Evolutionary conservation across 2,797 vertebrate genomes (phyloP).

Genomic region (Diceros bicornis): DNA sequence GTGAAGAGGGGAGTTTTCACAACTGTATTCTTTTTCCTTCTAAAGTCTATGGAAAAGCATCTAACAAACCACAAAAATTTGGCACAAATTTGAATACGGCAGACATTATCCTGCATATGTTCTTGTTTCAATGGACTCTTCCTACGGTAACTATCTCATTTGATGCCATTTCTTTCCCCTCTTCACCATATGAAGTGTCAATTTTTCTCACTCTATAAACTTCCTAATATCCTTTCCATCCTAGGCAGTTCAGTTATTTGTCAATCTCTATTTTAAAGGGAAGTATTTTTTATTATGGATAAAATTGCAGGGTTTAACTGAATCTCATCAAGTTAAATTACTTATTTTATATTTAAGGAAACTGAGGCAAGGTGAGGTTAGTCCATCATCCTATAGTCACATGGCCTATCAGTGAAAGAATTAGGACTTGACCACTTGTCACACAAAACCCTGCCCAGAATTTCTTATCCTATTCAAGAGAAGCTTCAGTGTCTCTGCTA

Average conservation of each 20-base stretch:
- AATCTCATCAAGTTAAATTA: conserved; percentile 21
- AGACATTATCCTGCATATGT: conserved; percentile 78
- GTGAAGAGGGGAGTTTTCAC: conserved; percentile 84
- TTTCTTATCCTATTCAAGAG: background rate
- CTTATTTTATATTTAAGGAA: conserved; percentile 49
- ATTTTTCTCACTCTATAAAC: conserved; percentile 72
- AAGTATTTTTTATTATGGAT: conserved; percentile 8
- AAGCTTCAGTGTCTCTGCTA: background rate
- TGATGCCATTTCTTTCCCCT: conserved; percentile 66
- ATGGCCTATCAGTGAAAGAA: background rate
- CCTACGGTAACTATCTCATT: conserved; percentile 70
- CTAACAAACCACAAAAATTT: conserved; percentile 79
- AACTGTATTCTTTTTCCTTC: conserved; percentile 83
- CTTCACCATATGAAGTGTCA: background rate
- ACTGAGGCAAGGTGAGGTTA: background rate
- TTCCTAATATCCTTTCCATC: conserved; percentile 62
- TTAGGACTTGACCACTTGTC: background rate
- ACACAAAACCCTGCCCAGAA: background rate
- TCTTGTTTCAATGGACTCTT: conserved; percentile 75
- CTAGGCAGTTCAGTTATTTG: conserved; percentile 38
- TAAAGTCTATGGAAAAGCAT: conserved; percentile 79
- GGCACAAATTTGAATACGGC: conserved; percentile 67
- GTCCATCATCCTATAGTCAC: background rate
- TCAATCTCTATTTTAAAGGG: conserved; percentile 48
- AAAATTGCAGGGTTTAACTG: background rate